phyloP scores from a whole-genome alignment of 2,888 invertebrate genomes.

The Nymphalis urticae region DNA sequence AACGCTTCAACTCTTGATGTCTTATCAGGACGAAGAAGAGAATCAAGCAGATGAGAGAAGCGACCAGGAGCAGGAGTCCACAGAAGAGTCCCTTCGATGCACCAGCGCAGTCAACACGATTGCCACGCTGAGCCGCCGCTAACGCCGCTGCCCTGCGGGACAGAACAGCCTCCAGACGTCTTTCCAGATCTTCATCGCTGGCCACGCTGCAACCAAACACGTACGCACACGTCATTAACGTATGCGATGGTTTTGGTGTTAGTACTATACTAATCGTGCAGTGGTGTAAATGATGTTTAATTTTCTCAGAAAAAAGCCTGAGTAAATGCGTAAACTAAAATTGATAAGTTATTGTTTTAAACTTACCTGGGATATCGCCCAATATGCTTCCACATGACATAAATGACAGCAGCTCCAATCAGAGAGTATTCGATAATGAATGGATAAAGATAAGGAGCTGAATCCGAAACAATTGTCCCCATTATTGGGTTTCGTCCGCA shows the following conservation, averaged over 20 bases:
- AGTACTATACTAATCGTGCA: constrained; percentile 37
- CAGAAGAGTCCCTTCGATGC: constrained; percentile 97
- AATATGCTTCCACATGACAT: constrained; percentile 98
- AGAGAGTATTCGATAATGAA: constrained; percentile 98
- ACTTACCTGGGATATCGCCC: constrained; percentile 90
- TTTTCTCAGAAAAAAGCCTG: not conserved
- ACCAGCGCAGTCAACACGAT: constrained; percentile 95
- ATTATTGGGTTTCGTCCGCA: constrained; percentile 94
- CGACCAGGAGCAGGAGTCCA: constrained; percentile 93
- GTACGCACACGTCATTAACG: constrained; percentile 60
- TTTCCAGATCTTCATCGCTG: constrained; percentile 92
- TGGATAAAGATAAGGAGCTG: constrained; percentile 96
- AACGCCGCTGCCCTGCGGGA: constrained; percentile 92
- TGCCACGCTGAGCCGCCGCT: constrained; percentile 90
- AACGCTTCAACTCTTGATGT: constrained; percentile 89
- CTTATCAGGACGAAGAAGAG: constrained; percentile 97
- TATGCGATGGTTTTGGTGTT: constrained; percentile 39
- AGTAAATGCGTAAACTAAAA: not conserved
- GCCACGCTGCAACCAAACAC: constrained; percentile 80
- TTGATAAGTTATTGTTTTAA: no score
- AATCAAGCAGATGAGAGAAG: constrained; percentile 95
- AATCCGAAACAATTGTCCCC: constrained; percentile 95
- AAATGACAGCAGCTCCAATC: constrained; percentile 96
- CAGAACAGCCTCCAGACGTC: constrained; percentile 92
- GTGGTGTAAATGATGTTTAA: not conserved